Evolutionary conservation across 1,140 invertebrate genomes (phyloP).

Genomic region (Bombus impatiens): DNA sequence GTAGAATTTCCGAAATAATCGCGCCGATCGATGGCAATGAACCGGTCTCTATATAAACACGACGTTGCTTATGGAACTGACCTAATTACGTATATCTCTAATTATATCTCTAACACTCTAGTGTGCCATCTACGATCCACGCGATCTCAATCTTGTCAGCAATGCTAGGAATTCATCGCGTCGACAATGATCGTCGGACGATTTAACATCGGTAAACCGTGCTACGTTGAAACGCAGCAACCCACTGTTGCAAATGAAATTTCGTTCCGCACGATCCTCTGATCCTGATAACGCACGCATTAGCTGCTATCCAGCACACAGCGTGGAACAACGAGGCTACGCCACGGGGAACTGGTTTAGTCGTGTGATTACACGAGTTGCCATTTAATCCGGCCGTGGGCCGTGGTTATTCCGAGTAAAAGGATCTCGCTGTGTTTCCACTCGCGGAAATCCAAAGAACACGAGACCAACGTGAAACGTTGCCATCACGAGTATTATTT

Average conservation of each 20-base stretch:
- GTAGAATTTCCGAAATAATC: too few relatives aligned
- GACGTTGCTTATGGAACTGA: too few relatives aligned
- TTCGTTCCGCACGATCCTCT: slow-evolving; percentile 2
- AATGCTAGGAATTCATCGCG: too few relatives aligned
- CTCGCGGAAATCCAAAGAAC: not conserved
- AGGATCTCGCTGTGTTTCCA: slow-evolving; percentile 21
- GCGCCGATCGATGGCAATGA: too few relatives aligned
- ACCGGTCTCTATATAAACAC: too few relatives aligned
- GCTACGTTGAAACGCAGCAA: not conserved
- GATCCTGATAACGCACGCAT: slow-evolving; percentile 10
- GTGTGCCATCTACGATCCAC: too few relatives aligned
- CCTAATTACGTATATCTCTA: too few relatives aligned
- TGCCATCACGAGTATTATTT: not conserved
- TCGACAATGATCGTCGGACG: not conserved
- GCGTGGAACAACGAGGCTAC: not conserved
- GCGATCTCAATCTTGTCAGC: too few relatives aligned
- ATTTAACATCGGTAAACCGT: not conserved
- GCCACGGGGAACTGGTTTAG: slow-evolving; percentile 39
- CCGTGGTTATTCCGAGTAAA: slow-evolving; percentile 26
- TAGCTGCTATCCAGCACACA: not conserved
- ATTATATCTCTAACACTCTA: too few relatives aligned
- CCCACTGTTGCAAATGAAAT: not conserved
- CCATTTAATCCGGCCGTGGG: slow-evolving; percentile 44
- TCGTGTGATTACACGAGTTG: slow-evolving; percentile 36
- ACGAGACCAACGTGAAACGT: not conserved